Evolutionary conservation across 2,888 invertebrate genomes (phyloP).

Genomic region (Apotomis turbidana): DNA sequence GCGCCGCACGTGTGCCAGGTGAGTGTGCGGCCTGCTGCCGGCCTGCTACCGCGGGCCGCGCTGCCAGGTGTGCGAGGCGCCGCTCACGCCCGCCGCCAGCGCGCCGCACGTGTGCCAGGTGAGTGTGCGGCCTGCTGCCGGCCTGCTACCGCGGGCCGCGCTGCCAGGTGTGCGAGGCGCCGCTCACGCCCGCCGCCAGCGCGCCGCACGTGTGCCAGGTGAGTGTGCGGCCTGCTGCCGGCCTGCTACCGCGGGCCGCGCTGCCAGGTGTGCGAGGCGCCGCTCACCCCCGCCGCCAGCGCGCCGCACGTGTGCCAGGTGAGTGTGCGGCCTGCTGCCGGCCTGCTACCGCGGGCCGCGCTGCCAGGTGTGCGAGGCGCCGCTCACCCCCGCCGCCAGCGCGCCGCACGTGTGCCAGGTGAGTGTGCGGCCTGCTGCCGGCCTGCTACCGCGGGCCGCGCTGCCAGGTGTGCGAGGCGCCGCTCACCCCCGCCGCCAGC

Average conservation of each 20-base stretch:
- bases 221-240: conserved; percentile 53
- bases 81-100: conserved; percentile 50
- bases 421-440: conserved; percentile 53
- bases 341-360: too few species aligned
- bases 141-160: too few species aligned
- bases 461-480: conserved; percentile 78
- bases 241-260: too few species aligned
- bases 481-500: conserved; percentile 50
- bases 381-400: conserved; percentile 50
- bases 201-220: conserved; percentile 59
- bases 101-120: conserved; percentile 59
- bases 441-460: too few species aligned
- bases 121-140: conserved; percentile 53
- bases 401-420: conserved; percentile 59
- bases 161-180: conserved; percentile 78
- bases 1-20: conserved; percentile 59
- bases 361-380: conserved; percentile 78
- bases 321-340: conserved; percentile 53
- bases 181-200: conserved; percentile 50
- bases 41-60: too few species aligned
- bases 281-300: conserved; percentile 50
- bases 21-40: conserved; percentile 53
- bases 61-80: conserved; percentile 78
- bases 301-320: conserved; percentile 59
- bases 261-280: conserved; percentile 78